Evolutionary conservation across 2,113 vertebrate species (phyloP), one percentile per base, ranked within the genome.

Genomic region (Heloderma charlesbogerti): DNA sequence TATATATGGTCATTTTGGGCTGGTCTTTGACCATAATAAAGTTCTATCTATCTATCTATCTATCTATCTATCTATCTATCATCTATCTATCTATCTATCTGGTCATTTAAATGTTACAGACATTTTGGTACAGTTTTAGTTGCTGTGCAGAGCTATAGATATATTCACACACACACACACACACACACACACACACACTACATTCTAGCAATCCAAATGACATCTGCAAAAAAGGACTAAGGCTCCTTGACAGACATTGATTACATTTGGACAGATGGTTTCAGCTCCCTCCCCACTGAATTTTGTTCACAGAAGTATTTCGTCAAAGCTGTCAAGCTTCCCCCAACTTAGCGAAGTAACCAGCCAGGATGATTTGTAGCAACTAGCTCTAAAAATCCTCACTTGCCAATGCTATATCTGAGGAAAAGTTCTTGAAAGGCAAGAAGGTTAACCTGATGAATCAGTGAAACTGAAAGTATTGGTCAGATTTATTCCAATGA

Each of bases 241-340:
- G 8, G 81, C 83, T 92, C 54, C 91, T 71, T 96, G 92, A 94
- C 94, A 95, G 89, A 94, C 88, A 89, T 0, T 54, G 91, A 93
- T 95, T 91, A 93, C 78, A 10, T 88, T 92, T 94, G 84, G 90
- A 96, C 96, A 57, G 63, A 95, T 85, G 66, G n/a, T 82, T 95
- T 93, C 86, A 89, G 22, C 45, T 88, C 12, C 87, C 74, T 96
- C 45, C 54, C 29, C 86, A 60, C 51, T 27, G 22, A 67, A 79
- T 96, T 97, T 97, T 96, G 92, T 85, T 92, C 40, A 34, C 83
- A 92, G 89, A 95, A 95, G 89, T 92, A 93, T 95, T 96, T 88
- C 3, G 34, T 96, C 97, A 94, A 51, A 67, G 84, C 80, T 96
- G 94, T 94, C 95, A 96, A 91, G 69, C 13, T 94, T 96, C 3